phyloP scores from a whole-genome alignment of 1,140 invertebrate species.

The Zaprionus kolodkinae region DNA sequence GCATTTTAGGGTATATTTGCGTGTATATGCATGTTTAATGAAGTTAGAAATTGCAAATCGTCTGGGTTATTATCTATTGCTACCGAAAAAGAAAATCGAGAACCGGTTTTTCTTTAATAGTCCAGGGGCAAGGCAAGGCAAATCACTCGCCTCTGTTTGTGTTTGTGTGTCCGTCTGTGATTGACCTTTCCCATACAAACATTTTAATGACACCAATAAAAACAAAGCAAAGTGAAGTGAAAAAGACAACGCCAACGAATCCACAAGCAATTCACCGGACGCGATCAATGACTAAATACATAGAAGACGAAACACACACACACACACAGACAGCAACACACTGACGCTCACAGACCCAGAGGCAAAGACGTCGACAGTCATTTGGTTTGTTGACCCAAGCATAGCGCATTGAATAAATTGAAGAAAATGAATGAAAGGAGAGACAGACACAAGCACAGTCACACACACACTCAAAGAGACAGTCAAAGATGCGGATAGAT shows the following conservation, averaged over 20 bases:
- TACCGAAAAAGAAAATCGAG: slow-evolving; percentile 36
- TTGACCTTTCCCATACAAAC: slow-evolving; percentile 70
- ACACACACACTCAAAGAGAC: neutral
- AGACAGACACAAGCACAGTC: slow-evolving; percentile 27
- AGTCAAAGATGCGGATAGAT: slow-evolving; percentile 22
- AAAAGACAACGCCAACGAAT: slow-evolving; percentile 17
- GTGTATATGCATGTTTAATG: slow-evolving; percentile 15
- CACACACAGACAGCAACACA: slow-evolving; percentile 10
- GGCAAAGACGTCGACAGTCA: slow-evolving; percentile 36
- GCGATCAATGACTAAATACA: slow-evolving; percentile 68
- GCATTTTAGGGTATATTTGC: neutral
- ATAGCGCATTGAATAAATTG: slow-evolving; percentile 58
- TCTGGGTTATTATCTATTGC: slow-evolving; percentile 27
- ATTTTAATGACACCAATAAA: slow-evolving; percentile 74
- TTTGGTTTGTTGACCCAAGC: slow-evolving; percentile 74
- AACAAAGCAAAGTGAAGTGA: slow-evolving; percentile 55
- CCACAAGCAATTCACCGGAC: slow-evolving; percentile 60
- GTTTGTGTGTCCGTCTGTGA: slow-evolving; percentile 40
- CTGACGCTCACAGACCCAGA: slow-evolving; percentile 5
- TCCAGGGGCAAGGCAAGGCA: slow-evolving; percentile 24
- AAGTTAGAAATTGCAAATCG: slow-evolving; percentile 52
- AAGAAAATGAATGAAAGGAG: slow-evolving; percentile 60
- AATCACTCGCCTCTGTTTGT: slow-evolving; percentile 8
- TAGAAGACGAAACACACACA: slow-evolving; percentile 34
- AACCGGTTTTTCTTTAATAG: slow-evolving; percentile 61